Conservation (phyloP, 2,888 invertebrate species). For the Dasysyrphus albostriatus region DNA sequence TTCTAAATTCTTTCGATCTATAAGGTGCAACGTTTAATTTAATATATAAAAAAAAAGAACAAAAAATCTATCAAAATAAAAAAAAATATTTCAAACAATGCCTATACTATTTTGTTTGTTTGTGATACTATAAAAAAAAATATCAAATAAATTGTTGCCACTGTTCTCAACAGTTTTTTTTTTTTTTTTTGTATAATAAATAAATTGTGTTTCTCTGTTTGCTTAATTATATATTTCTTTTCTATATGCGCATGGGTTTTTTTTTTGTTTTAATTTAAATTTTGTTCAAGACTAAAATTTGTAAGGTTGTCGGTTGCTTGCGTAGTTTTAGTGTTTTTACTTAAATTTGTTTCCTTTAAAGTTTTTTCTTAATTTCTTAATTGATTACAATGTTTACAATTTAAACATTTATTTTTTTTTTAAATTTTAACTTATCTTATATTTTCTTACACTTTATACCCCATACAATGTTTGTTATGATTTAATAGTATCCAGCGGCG, state of each 20-base stretch:
- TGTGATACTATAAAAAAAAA: constrained; percentile 44
- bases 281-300: constrained; percentile 40
- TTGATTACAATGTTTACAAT: constrained; percentile 44
- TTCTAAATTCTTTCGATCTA: neutral
- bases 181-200: constrained; percentile 51
- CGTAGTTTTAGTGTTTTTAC: constrained; percentile 19
- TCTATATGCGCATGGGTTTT: constrained; percentile 24
- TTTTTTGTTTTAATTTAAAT: constrained; percentile 42
- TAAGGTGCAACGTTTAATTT: constrained; percentile 22
- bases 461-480: constrained; percentile 16
- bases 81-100: constrained; percentile 16
- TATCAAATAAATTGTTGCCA: constrained; percentile 58
- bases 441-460: constrained; percentile 36
- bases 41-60: constrained; percentile 26
- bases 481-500: constrained; percentile 83
- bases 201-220: constrained; percentile 54
- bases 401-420: constrained; percentile 52
- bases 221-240: constrained; percentile 56
- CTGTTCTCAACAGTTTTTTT: constrained; percentile 51
- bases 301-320: constrained; percentile 25
- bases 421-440: constrained; percentile 56
- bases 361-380: constrained; percentile 41
- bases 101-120: constrained; percentile 29
- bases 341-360: constrained; percentile 30
- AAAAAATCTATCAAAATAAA: constrained; percentile 33